A percentile compares a stretch with the other conserved stretches of the same genome.
Conservation (phyloP, 2,113 vertebrate species). For the Glaucomys volans region DNA sequence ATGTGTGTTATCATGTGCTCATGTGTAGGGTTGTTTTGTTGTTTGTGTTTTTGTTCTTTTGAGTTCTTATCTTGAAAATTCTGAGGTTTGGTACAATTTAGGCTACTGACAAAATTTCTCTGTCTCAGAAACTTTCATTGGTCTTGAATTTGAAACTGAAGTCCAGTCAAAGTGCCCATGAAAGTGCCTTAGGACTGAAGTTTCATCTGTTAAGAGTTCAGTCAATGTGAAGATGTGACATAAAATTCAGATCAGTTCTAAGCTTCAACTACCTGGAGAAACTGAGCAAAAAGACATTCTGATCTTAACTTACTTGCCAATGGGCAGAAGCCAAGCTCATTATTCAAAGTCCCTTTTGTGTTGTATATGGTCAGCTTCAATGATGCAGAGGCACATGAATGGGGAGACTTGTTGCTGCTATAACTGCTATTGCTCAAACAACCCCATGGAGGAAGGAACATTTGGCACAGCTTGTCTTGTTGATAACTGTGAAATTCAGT, state of each 20-base stretch:
- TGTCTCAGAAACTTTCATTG: conserved; percentile 34
- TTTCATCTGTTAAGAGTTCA: not conserved
- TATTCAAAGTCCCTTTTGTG: not conserved
- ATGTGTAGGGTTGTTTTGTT: not conserved
- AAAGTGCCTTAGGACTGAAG: not conserved
- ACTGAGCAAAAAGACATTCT: not conserved
- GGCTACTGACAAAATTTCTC: not conserved
- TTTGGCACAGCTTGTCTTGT: not conserved
- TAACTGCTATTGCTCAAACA: not conserved
- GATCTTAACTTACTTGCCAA: conserved; percentile 2
- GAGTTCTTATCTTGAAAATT: not conserved
- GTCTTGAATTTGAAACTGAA: conserved; percentile 34
- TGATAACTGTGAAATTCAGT: conserved; percentile 11
- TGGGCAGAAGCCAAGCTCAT: not conserved
- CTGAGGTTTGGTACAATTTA: not conserved
- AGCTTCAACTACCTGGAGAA: not conserved
- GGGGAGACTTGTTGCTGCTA: not conserved
- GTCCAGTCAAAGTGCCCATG: not conserved
- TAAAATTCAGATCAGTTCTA: conserved; percentile 57
- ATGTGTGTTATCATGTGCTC: not conserved
- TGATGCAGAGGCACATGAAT: not conserved
- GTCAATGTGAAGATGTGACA: not conserved
- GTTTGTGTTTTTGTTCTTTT: not conserved
- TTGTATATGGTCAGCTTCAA: not conserved
- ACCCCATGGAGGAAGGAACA: not conserved